Evolutionary conservation across 1,140 invertebrate genomes (phyloP), one percentile per base, ranked within the genome.

Genomic region (Idris sp.): DNA sequence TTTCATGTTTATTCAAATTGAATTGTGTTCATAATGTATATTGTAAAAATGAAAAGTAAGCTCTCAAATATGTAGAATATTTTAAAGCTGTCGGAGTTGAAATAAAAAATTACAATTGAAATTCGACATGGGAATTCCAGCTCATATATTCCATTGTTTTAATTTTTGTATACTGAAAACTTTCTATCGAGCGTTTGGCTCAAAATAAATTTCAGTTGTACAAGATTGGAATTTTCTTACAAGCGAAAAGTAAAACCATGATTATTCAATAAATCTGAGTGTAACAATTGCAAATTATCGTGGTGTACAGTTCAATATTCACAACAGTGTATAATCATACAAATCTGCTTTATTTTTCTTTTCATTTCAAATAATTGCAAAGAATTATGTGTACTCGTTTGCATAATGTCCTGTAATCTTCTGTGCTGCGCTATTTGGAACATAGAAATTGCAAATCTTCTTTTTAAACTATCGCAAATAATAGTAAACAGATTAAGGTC

Each of bases 231-330:
- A 48, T 48, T 19, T 15, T 7, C 16, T 15, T 1, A 19, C 10
- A 15, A 16, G 4, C 35, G n/a, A n/a, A n/a, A n/a, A n/a, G n/a
- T n/a, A n/a, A n/a, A n/a, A n/a, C 35, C 4, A 16, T 36, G 25
- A 41, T 41, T 41, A 41, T 41, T 41, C 19, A 56, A 56, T 56
- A 56, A 56, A 58, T 58, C 36, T 44, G n/a, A n/a, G 40, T 36
- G 18, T 46, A 36, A 58, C 54, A 58, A 58, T n/a, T 33, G 22
- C 53, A 13, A 22, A 22, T 22, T 6, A 6, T 22, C 6, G 6
- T 4, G 19, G 6, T 46, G 19, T 30, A 22, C 54, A 22, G 16
- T 10, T 6, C 18, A 2, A 10, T 31, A 44, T 43, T 43, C 43
- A 38, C 38, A 18, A 15, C n/a, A n/a, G 26, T 33, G 38, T 10